Conservation (phyloP, 2,888 invertebrate genomes). For the Dasysyrphus albostriatus region DNA sequence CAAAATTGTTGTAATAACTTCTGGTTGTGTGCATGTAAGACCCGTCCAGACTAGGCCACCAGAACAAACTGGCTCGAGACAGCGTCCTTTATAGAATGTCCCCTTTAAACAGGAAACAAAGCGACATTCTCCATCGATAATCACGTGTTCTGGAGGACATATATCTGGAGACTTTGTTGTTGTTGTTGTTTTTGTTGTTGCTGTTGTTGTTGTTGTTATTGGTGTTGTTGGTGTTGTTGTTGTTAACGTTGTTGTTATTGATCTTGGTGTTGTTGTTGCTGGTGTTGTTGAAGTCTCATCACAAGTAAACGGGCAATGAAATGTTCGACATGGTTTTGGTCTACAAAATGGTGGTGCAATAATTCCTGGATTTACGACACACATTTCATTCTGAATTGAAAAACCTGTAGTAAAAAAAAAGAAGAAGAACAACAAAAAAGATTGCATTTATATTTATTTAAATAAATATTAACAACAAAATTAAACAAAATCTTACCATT, state of each 20-base stretch:
- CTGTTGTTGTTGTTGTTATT: background rate
- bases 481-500: slow-evolving; percentile 15
- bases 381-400: slow-evolving; percentile 22
- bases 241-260: background rate
- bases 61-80: slow-evolving; percentile 51
- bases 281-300: background rate
- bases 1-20: slow-evolving; percentile 53
- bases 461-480: background rate
- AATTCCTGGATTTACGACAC: slow-evolving; percentile 4
- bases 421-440: background rate
- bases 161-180: background rate
- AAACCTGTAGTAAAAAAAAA: slow-evolving; percentile 30
- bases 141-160: slow-evolving; percentile 43
- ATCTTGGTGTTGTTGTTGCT: background rate
- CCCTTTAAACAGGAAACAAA: slow-evolving; percentile 52
- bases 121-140: slow-evolving; percentile 50
- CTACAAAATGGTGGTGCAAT: slow-evolving; percentile 23
- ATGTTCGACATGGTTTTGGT: slow-evolving; percentile 8
- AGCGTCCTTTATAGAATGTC: slow-evolving; percentile 41
- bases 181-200: slow-evolving; percentile 3
- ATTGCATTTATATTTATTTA: background rate
- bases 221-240: background rate
- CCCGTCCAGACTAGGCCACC: slow-evolving; percentile 66
- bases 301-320: slow-evolving; percentile 16
- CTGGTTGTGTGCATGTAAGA: slow-evolving; percentile 36